Percentiles rank a stretch among this genome's conserved stretches.
phyloP scores from a whole-genome alignment of 1,140 invertebrate species.

The Spodoptera litura region DNA sequence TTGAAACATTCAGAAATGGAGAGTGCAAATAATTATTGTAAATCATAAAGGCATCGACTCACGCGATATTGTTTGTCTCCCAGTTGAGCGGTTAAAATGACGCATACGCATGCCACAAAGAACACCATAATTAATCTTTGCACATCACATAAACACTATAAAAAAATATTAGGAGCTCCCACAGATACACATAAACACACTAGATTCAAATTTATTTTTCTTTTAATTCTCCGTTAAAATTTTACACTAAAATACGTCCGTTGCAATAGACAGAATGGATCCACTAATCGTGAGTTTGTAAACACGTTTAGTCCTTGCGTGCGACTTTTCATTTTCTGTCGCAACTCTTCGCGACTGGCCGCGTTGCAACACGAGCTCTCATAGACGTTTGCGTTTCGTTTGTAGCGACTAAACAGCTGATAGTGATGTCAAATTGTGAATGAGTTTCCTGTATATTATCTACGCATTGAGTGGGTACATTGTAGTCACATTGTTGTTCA shows the following conservation, averaged over 20 bases:
- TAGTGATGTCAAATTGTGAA: slow-evolving; percentile 19
- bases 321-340: slow-evolving; percentile 47
- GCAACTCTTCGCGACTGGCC: slow-evolving; percentile 25
- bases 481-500: background rate
- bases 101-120: slow-evolving; percentile 43
- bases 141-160: background rate
- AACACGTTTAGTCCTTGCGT: slow-evolving; percentile 42
- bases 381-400: slow-evolving; percentile 27
- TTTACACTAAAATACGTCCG: background rate
- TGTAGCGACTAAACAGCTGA: slow-evolving; percentile 6
- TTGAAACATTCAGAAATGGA: no score
- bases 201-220: background rate
- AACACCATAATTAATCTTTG: slow-evolving; percentile 33
- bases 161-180: background rate
- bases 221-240: no score
- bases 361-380: slow-evolving; percentile 23
- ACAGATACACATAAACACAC: background rate
- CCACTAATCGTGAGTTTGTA: slow-evolving; percentile 35
- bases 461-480: background rate
- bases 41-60: slow-evolving; percentile 2
- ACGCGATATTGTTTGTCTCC: slow-evolving; percentile 41
- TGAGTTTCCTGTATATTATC: slow-evolving; percentile 26
- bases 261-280: slow-evolving; percentile 10
- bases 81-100: slow-evolving; percentile 38
- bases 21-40: background rate